Evolutionary conservation across 1,140 invertebrate species (phyloP), one percentile per base, ranked within the genome.

Genomic region (Phocides pigmalion): DNA sequence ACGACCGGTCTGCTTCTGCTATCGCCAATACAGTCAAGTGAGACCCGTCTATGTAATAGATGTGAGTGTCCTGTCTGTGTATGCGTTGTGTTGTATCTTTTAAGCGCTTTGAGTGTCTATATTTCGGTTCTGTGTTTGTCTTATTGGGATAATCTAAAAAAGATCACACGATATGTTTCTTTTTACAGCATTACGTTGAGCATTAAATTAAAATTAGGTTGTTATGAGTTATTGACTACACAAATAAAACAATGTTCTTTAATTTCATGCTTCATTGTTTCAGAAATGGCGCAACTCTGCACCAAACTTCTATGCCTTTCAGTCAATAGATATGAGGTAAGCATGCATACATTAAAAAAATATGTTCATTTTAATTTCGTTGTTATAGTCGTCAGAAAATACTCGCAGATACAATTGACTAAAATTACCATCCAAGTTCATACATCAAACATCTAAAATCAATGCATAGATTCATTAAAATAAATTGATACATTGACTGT

Each of bases 251-350:
- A 4, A 1, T 4, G 1, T 32, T 35, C 2, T 2, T n/a, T 35
- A 37, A 37, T 5, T 14, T 11, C 28, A 16, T 15, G n/a, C n/a
- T 46, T 15, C 5, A 19, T 79, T 70, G 63, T 90, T 90, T 62
- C 85, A 90, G 88, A 88, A 89, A 82, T 90, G 88, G 88, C 81
- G 88, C 19, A 84, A 88, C 66, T 89, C 87, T n/a, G 84, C 88
- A 51, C 84, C 85, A 9, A 78, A 72, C 61, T 90, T 90, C 70
- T 90, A 90, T 68, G 83, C 88, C 12, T 79, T 78, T 35, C 86
- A 90, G 68, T 86, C 82, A 15, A 79, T 90, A 56, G 88, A 90
- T 64, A 82, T 85, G 77, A 87, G 85, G 88, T 90, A 81, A 69
- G 80, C 65, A 47, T 12, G 25, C 39, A 32, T 39, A n/a, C n/a